phyloP scores from a whole-genome alignment of 2,797 vertebrate species.

The Xenopus petersii region DNA sequence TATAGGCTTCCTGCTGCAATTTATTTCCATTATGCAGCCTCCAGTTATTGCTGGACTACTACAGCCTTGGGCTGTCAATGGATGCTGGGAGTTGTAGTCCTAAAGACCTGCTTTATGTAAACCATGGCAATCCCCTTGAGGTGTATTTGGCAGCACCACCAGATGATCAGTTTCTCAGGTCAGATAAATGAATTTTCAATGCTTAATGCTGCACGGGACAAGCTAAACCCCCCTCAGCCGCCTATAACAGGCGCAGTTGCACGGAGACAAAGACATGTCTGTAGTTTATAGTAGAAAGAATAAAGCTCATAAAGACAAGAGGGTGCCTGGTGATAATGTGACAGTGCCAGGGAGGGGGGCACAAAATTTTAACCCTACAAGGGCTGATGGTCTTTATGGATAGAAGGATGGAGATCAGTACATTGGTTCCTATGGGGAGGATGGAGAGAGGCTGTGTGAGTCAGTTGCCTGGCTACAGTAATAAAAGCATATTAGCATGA shows the following conservation, averaged over 20 bases:
- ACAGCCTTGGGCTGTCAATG: too few relatives aligned
- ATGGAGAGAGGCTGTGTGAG: constrained; percentile 8
- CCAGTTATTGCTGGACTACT: too few relatives aligned
- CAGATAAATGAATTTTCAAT: too few relatives aligned
- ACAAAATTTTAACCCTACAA: constrained; percentile 24
- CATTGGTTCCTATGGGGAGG: constrained; percentile 43
- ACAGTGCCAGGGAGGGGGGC: constrained; percentile 4
- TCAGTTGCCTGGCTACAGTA: constrained; percentile 49
- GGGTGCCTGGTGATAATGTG: constrained; percentile 15
- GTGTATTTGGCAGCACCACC: too few relatives aligned
- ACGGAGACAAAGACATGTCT: neutral
- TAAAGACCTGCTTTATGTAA: too few relatives aligned
- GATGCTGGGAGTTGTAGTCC: too few relatives aligned
- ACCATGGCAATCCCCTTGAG: too few relatives aligned
- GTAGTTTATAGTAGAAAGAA: neutral
- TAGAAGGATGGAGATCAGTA: constrained; percentile 9
- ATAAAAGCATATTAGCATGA: constrained; percentile 55
- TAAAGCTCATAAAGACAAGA: constrained; percentile 18
- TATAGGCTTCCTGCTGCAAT: too few relatives aligned
- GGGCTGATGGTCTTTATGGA: constrained; percentile 26
- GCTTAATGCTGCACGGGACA: too few relatives aligned
- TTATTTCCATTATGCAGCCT: too few relatives aligned
- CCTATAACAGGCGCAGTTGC: neutral
- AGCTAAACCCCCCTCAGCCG: neutral
- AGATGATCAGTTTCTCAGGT: too few relatives aligned